These are phyloP conservation scores for Leptobrachium leishanense DNA, from an alignment of 2,113 vertebrate species.

Conservation along the genomic window DNA sequence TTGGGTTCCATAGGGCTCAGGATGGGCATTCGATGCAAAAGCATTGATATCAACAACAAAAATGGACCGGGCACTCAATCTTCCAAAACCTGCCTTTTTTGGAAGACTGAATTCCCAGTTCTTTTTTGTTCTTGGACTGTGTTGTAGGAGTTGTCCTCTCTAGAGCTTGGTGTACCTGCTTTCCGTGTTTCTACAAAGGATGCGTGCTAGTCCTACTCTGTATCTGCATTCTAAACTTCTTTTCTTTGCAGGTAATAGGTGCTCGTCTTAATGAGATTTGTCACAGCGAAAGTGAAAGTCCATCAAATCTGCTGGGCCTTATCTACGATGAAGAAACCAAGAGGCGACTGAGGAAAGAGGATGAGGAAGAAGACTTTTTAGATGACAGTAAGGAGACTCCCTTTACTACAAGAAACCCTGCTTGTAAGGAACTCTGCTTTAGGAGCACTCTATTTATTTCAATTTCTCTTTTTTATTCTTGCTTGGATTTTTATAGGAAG, in stretches of 20 bases:
- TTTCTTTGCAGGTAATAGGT: slow-evolving; percentile 81
- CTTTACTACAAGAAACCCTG: slow-evolving; percentile 81
- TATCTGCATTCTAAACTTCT: too few species aligned
- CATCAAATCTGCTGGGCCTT: slow-evolving; percentile 92
- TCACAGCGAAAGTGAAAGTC: slow-evolving; percentile 92
- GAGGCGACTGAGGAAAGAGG: slow-evolving; percentile 89
- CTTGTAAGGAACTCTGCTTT: slow-evolving; percentile 81
- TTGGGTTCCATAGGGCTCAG: too few species aligned
- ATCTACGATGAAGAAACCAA: slow-evolving; percentile 97
- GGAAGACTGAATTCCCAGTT: too few species aligned
- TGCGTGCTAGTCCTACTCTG: too few species aligned
- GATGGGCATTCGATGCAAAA: too few species aligned
- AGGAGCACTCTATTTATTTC: slow-evolving; percentile 67
- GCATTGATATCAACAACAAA: too few species aligned
- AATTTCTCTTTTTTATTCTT: slow-evolving; percentile 63
- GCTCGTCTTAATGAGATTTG: slow-evolving; percentile 90
- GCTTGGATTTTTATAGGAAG: slow-evolving; percentile 44
- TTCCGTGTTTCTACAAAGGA: too few species aligned
- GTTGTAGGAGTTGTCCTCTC: too few species aligned
- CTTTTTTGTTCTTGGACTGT: too few species aligned
- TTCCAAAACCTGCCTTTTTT: too few species aligned
- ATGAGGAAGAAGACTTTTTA: slow-evolving; percentile 98
- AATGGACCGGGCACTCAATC: too few species aligned
- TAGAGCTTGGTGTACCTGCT: too few species aligned
- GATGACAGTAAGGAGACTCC: slow-evolving; percentile 95